Base-by-base conservation (phyloP, 2,888 invertebrate species). In the Tetragonisca angustula region DNA sequence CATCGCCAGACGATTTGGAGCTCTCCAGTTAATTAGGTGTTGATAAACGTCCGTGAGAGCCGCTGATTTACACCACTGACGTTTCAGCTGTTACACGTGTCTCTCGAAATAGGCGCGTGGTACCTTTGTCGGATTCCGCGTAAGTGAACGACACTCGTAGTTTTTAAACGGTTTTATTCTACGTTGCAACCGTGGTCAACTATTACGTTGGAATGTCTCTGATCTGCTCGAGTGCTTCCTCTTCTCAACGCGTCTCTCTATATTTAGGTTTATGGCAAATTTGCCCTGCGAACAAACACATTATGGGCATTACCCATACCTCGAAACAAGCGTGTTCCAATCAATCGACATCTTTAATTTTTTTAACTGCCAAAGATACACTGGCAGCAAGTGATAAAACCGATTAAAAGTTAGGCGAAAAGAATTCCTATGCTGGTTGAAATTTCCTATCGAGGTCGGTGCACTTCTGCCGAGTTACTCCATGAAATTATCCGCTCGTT, bases 11-110 rank as follows among this genome's bases (percentile, higher is more conserved):
- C 65, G 69, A 56, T 73, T 83, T 76, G 64, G 36, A 27, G n/a
- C 56, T 62, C 59, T 61, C 54, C 65, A 32, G 74, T 85, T 77
- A 84, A 85, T 81, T 81, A 73, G 56, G 72, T 68, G 81, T 64
- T 84, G 84, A 85, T 75, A 72, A 52, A 81, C 24, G 77, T 59
- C 67, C 27, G 43, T 32, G 24, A 56, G 43, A 67, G 36, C 62
- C 32, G 59, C 27, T 50, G 79, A 84, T 79, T 79, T 72, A 75
- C 50, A n/a, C n/a, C 43, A 21, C 59, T 4, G 36, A 5, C 50
- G 27, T 52, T 59, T 43, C 56, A 36, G 64, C 73, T 72, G 27
- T 24, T 32, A 70, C 61, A 9, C 32, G 17, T 17, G 52, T 61
- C 54, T 70, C 49, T 27, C 43, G 49, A 21, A 76, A 52, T 52